phyloP scores from a whole-genome alignment of 37 sponge, comb jelly and placozoan genomes.

The Cladorhizidae sp. region DNA sequence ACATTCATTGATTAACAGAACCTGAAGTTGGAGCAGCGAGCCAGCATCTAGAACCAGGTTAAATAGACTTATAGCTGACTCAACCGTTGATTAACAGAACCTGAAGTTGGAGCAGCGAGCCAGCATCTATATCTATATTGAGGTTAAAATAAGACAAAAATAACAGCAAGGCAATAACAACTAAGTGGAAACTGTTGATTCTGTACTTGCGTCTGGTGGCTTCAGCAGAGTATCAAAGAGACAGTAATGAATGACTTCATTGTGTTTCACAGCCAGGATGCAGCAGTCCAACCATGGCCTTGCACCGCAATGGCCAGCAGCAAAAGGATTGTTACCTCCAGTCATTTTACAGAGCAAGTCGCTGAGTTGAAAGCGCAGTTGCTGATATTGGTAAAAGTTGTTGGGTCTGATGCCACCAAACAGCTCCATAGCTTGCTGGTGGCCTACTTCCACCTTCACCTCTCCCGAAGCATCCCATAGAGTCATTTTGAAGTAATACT shows the following conservation, averaged over 20 bases:
- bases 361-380: background rate
- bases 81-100: no score
- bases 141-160: background rate
- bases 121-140: no score
- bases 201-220: no score
- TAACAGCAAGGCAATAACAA: background rate
- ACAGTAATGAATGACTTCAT: background rate
- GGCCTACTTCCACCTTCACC: background rate
- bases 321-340: conserved; percentile 49
- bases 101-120: no score
- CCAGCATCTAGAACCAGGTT: no score
- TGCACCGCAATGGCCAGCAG: no score
- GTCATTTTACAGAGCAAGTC: conserved; percentile 9
- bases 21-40: no score
- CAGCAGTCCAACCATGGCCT: conserved; percentile 5
- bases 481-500: conserved; percentile 29
- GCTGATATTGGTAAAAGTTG: conserved; percentile 14
- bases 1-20: no score
- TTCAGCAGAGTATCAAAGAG: conserved; percentile 4
- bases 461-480: conserved; percentile 23
- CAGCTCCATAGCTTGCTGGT: conserved; percentile 4
- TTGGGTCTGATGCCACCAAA: conserved; percentile 15
- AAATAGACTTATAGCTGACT: no score
- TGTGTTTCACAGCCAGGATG: background rate
- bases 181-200: no score